Evolutionary conservation across 2,888 invertebrate genomes (phyloP).

Genomic region (Drosophila neutralis): DNA sequence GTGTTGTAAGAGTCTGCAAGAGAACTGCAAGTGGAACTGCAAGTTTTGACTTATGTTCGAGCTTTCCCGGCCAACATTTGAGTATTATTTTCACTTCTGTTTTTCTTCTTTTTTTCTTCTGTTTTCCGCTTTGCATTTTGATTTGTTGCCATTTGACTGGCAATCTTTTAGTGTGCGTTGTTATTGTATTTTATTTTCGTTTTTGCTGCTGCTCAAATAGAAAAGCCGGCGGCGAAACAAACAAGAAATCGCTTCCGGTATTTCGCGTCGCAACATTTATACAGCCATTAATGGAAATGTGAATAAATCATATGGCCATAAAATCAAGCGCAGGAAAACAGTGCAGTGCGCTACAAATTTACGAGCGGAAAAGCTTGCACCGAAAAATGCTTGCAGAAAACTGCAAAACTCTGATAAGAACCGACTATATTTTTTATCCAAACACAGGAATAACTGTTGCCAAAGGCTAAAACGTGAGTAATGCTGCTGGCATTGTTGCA

Average conservation of each 20-base stretch:
- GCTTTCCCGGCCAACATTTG: conserved; percentile 53
- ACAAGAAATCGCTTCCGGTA: conserved; percentile 79
- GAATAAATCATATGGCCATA: conserved; percentile 73
- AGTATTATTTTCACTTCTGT: conserved; percentile 26
- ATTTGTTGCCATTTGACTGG: conserved; percentile 63
- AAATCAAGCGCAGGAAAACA: conserved; percentile 73
- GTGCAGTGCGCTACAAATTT: conserved; percentile 47
- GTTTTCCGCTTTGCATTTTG: conserved; percentile 75
- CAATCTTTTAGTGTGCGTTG: conserved; percentile 55
- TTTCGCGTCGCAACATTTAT: conserved; percentile 79
- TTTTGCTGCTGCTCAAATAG: conserved; percentile 29
- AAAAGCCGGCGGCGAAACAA: conserved; percentile 45
- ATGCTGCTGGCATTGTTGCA: not conserved
- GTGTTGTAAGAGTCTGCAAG: conserved; percentile 25
- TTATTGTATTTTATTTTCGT: conserved; percentile 4
- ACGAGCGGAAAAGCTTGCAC: conserved; percentile 45
- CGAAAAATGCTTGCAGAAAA: conserved; percentile 19
- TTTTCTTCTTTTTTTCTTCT: conserved; percentile 31
- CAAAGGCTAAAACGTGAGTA: not conserved
- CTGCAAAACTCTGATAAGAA: conserved; percentile 39
- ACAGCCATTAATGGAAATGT: conserved; percentile 79
- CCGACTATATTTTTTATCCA: conserved; percentile 34
- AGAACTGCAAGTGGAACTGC: conserved; percentile 28
- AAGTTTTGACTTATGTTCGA: conserved; percentile 72
- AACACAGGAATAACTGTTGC: not conserved